Base-by-base conservation (phyloP, 2,797 vertebrate species). In the Heliangelus exortis region DNA sequence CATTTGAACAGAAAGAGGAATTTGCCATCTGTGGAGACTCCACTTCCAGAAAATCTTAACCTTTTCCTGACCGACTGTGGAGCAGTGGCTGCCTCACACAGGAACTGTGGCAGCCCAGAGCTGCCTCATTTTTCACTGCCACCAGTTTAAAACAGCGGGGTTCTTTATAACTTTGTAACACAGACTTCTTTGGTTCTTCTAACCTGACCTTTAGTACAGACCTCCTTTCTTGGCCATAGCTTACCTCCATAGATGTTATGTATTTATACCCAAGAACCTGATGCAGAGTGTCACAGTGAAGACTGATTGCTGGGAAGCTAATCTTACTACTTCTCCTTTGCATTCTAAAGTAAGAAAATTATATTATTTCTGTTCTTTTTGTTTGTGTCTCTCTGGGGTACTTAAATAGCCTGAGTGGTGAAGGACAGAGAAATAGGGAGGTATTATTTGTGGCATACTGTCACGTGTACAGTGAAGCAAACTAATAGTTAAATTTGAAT, bases 1-100 rank as follows among this genome's bases (percentile, higher is more conserved):
- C 74, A 82, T 85, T 93, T 94, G 91, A 96, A 95, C 79, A 94
- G 89, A 94, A 96, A 95, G 94, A 87, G 88, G 89, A 96, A 96
- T 95, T 91, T 93, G 89, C 84, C 93, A 93, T 93, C 93, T 94
- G 91, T 84, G 92, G 91, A 95, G 73, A 87, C 8, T 1, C 65
- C 79, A 93, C 62, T 94, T 95, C 73, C 92, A 95, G 92, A 95
- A 93, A 93, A 95, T 39, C 48, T 95, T 96, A 96, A 96, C 95
- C 89, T 94, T 84, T 95, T 93, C 87, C 74, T 94, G 69, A 58
- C 87, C 0, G 0, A 28, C 14, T 50, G 26, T 31, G 68, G 31
- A 89, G 65, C 75, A 71, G 65, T 54, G 65, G 75, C 72, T 91
- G 82, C 65, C 36, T 80, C 47, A 53, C 33, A 47, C 47, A 6